These are phyloP conservation scores for Apomyelois bistriatella DNA, from an alignment of 2,888 invertebrate species.

Conservation along the genomic window DNA sequence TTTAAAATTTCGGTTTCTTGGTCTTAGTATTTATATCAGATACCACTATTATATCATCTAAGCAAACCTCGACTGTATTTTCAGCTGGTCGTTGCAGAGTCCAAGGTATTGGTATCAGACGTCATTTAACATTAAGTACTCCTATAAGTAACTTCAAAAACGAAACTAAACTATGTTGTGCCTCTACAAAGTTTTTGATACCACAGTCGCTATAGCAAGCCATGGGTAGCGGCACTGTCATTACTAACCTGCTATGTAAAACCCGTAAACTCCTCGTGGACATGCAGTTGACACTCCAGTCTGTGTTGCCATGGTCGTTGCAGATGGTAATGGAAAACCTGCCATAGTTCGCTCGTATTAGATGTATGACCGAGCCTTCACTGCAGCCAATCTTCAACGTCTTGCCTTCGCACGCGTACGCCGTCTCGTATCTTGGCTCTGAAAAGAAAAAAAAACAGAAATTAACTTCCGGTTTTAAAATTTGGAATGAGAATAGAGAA, in stretches of 20 bases:
- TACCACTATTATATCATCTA: too few species aligned
- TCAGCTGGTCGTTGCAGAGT: too few species aligned
- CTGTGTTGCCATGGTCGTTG: constrained; percentile 97
- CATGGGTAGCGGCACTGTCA: too few species aligned
- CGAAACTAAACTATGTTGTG: too few species aligned
- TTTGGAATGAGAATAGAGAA: background rate
- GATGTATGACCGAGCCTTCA: constrained; percentile 92
- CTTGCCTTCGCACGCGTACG: constrained; percentile 96
- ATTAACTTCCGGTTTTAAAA: background rate
- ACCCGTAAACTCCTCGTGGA: constrained; percentile 92
- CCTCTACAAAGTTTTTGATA: too few species aligned
- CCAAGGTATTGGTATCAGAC: too few species aligned
- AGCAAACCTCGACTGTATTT: too few species aligned
- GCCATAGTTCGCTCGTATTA: constrained; percentile 96
- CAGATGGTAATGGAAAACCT: constrained; percentile 97
- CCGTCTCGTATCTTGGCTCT: constrained; percentile 92
- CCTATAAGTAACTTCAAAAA: too few species aligned
- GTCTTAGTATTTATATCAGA: too few species aligned
- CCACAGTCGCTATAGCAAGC: too few species aligned
- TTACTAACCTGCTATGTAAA: constrained; percentile 91
- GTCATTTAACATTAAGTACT: too few species aligned
- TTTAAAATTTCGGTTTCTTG: too few species aligned
- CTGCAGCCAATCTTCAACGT: constrained; percentile 93
- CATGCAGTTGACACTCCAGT: constrained; percentile 98
- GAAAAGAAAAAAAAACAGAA: constrained; percentile 49